Conservation (phyloP, 2,888 invertebrate species). For the Sceliomorpha sp. region DNA sequence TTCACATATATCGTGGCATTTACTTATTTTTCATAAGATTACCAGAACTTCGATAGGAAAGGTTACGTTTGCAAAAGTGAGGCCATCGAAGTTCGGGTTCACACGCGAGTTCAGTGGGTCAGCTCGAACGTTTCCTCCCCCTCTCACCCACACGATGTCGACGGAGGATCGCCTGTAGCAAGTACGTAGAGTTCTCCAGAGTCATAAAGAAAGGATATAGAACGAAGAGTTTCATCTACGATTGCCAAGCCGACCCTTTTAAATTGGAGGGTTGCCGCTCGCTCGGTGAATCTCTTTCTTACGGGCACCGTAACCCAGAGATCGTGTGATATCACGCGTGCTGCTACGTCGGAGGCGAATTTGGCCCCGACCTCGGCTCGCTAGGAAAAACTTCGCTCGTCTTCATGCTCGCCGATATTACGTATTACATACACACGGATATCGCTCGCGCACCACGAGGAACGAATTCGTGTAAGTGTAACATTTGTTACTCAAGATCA, state of each 20-base stretch:
- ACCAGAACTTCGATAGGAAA: constrained; percentile 15
- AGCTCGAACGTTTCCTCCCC: constrained; percentile 16
- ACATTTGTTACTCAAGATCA: constrained; percentile 61
- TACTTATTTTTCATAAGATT: constrained; percentile 3
- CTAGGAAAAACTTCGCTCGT: constrained; percentile 27
- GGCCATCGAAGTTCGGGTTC: constrained; percentile 25
- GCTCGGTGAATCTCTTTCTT: constrained; percentile 36
- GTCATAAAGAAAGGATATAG: constrained; percentile 40
- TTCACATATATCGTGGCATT: too few relatives aligned
- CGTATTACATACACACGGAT: constrained; percentile 33
- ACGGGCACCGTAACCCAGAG: constrained; percentile 35
- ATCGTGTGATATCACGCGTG: constrained; percentile 32
- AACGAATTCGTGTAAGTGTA: constrained; percentile 30
- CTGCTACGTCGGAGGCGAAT: constrained; percentile 20
- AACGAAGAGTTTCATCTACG: constrained; percentile 32
- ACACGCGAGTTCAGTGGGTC: constrained; percentile 24
- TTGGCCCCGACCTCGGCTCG: constrained; percentile 16
- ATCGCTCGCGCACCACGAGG: constrained; percentile 11
- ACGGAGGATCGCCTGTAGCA: constrained; percentile 27
- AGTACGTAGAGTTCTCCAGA: constrained; percentile 23
- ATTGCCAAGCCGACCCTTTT: constrained; percentile 37
- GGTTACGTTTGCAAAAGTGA: constrained; percentile 14
- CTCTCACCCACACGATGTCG: constrained; percentile 9
- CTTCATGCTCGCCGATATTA: constrained; percentile 30
- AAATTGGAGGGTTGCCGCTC: constrained; percentile 45